Evolutionary conservation across 1,140 invertebrate genomes (phyloP), one percentile per base, ranked within the genome.

Genomic region (Coptotermes formosanus): DNA sequence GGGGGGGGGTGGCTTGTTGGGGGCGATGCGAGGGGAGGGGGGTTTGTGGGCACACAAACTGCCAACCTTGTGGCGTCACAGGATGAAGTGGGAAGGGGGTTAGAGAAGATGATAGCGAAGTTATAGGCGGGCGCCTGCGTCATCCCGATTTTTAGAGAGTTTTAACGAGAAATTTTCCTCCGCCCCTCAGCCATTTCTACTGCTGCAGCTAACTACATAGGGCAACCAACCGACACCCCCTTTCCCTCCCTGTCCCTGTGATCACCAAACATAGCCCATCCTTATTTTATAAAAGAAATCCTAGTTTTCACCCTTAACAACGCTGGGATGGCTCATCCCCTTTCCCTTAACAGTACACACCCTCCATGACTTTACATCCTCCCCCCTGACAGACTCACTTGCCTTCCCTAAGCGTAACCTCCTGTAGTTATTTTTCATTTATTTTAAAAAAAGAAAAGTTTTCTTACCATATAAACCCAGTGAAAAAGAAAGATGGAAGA

Each of bases 61-160:
- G 83, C 43, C 83, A 55, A 55, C 4, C 48, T 52, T 45, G 44
- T 9, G 59, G 82, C 64, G 45, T 83, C 45, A 32, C 32, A 52
- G 43, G 38, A 44, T 45, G 38, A 52, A 45, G 32, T 25, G 25
- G 82, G 38, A 8, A 16, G 45, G 23, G 16, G n/a, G 38, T 38
- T 38, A 38, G 38, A 32, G 82, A 19, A 7, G 23, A n/a, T 25
- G 38, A 45, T 52, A 83, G 14, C 25, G 82, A 55, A 25, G 38
- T 38, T 38, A 38, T 38, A 38, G 23, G 14, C 11, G n/a, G 45
- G 30, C 43, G 48, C 83, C 83, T 64, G 45, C 52, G 32, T 45
- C 52, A 32, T 84, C n/a, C n/a, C n/a, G 14, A 52, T 45, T 64
- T 64, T 84, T 84, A 84, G 59, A 52, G 64, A 75, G 64, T 75